A percentile compares a stretch with the other conserved stretches of the same genome.
Conservation (phyloP, 2,113 vertebrate genomes). For the Uropsilus gracilis region DNA sequence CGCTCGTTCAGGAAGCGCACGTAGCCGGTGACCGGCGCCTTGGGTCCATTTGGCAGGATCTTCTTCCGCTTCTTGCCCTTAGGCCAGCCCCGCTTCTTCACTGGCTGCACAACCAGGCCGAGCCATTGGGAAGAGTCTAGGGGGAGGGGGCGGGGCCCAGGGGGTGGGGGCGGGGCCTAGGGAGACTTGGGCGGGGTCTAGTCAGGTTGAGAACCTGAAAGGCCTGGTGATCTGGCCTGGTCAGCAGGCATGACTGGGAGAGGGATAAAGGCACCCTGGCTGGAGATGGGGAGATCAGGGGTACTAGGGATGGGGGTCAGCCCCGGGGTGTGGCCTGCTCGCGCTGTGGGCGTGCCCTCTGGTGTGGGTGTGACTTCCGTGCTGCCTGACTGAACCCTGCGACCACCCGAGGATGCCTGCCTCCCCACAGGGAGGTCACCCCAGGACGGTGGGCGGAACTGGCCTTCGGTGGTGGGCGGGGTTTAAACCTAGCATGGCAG, state of each 20-base stretch:
- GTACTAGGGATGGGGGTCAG: too few relatives aligned
- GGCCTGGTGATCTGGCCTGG: neutral
- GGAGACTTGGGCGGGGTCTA: neutral
- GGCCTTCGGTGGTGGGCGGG: neutral
- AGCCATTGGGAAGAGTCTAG: neutral
- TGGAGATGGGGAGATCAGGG: neutral
- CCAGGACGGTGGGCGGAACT: neutral
- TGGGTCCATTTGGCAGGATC: conserved; percentile 97
- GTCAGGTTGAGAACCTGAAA: neutral
- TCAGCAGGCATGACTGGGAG: neutral
- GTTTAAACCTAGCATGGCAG: neutral
- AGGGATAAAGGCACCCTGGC: neutral
- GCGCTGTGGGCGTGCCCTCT: too few relatives aligned
- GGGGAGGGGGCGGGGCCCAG: neutral
- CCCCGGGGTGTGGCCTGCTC: neutral
- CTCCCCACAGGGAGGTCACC: neutral
- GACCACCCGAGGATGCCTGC: neutral
- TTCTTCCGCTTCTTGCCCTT: conserved; percentile 99
- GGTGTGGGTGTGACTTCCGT: too few relatives aligned
- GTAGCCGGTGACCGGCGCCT: conserved; percentile 96
- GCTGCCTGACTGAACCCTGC: neutral
- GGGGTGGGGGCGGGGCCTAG: neutral
- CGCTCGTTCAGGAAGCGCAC: conserved; percentile 97
- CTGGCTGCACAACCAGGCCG: conserved; percentile 85
- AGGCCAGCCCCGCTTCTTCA: conserved; percentile 98